Percentiles rank a stretch among this genome's conserved stretches.
These are phyloP conservation scores for Heliconius cydno DNA, from an alignment of 2,888 invertebrate species.

Conservation along the genomic window DNA sequence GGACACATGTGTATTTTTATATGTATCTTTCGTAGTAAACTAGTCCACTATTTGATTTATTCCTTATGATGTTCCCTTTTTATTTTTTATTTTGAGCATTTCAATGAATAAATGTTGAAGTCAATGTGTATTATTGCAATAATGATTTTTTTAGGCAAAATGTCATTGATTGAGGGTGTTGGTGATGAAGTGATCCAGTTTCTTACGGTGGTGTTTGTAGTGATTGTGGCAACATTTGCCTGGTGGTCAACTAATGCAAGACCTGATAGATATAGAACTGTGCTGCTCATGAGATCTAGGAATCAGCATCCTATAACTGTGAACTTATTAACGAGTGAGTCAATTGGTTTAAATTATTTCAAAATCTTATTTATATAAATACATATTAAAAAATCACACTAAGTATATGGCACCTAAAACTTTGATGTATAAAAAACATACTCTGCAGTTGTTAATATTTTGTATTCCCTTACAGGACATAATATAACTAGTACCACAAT, in stretches of 20 bases:
- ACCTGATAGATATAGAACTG: slow-evolving; percentile 86
- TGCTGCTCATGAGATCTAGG: slow-evolving; percentile 84
- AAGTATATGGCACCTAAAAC: background rate
- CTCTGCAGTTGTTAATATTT: background rate
- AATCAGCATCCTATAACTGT: slow-evolving; percentile 69
- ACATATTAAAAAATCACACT: background rate
- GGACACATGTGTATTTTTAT: background rate
- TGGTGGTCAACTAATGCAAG: slow-evolving; percentile 90
- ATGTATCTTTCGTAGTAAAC: background rate
- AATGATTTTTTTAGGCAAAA: slow-evolving; percentile 61
- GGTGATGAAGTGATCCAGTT: slow-evolving; percentile 93
- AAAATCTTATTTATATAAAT: background rate
- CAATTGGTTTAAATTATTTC: background rate
- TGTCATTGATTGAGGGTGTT: slow-evolving; percentile 91
- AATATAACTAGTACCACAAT: slow-evolving; percentile 56
- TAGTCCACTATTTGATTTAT: background rate
- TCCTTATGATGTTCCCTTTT: background rate
- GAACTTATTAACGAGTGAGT: slow-evolving; percentile 69
- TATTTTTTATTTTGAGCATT: background rate
- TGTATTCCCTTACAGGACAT: slow-evolving; percentile 54
- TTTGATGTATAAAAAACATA: background rate
- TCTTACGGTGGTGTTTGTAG: slow-evolving; percentile 80
- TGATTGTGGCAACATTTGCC: slow-evolving; percentile 87
- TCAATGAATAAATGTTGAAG: background rate
- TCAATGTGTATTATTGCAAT: background rate